Percentiles rank a stretch among this genome's conserved stretches.
phyloP scores from a whole-genome alignment of 2,888 invertebrate genomes.

The Agrochola lychnidis region DNA sequence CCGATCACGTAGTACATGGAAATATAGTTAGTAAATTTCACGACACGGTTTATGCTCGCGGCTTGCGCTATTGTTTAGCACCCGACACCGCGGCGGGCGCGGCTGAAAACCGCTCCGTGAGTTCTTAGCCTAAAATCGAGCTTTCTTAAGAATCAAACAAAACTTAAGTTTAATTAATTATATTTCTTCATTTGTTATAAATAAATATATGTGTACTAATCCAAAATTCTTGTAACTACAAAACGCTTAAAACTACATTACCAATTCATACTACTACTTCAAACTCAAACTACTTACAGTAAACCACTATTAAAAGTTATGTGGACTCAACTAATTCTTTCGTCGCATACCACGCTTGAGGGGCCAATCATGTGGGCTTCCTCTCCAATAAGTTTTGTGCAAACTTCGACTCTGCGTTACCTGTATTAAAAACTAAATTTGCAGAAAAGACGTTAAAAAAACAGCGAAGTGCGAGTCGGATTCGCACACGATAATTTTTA shows the following conservation, averaged over 20 bases:
- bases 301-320: constrained; percentile 53
- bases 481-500: too few relatives aligned
- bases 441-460: too few relatives aligned
- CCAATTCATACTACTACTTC: not conserved
- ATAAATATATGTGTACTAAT: not conserved
- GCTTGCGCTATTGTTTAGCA: too few relatives aligned
- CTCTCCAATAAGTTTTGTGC: not conserved
- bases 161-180: not conserved
- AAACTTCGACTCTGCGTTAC: constrained; percentile 18
- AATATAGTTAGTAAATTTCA: too few relatives aligned
- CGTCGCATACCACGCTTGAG: constrained; percentile 20
- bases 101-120: too few relatives aligned
- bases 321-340: constrained; percentile 30
- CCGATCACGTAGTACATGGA: too few relatives aligned
- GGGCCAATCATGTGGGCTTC: constrained; percentile 30
- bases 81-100: too few relatives aligned
- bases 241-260: not conserved
- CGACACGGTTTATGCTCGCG: too few relatives aligned
- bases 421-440: not conserved
- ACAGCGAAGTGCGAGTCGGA: too few relatives aligned
- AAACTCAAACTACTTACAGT: constrained; percentile 25
- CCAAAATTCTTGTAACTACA: not conserved
- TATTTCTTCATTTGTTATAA: too few relatives aligned
- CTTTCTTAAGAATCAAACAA: not conserved
- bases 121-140: too few relatives aligned